Evolutionary conservation across 1,140 invertebrate genomes (phyloP), one percentile per base, ranked within the genome.

Genomic region (Polyergus mexicanus): DNA sequence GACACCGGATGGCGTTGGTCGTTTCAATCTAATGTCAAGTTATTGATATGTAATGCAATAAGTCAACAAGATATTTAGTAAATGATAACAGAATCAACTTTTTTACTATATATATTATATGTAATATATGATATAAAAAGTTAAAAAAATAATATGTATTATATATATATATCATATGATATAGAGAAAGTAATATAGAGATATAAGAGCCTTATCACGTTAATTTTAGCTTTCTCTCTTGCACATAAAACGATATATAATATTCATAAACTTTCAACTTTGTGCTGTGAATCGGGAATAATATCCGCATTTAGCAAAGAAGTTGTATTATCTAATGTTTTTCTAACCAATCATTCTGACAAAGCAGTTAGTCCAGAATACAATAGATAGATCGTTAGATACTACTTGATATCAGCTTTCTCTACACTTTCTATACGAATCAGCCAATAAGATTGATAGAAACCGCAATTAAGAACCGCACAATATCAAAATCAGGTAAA

Each of bases 21-120:
- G 78, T 66, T 83, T 54, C 13, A 74, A 74, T 72, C 16, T 83
- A 83, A 83, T 83, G 66, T 83, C 68, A 74, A 60, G 68, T 83
- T 72, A 83, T 32, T 47, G 68, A 81, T 62, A 47, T 60, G 51
- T 62, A 44, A 71, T 81, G 5, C 66, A 58, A 44, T 44, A 81
- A 81, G 41, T 62, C 54, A 47, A 78, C 13, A 19, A 60, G 7
- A 68, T 35, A 25, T 25, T 11, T 3, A 81, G 11, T 58, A 22
- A 13, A 16, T 38, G 8, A 54, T 54, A 16, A 58, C 16, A 72
- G 51, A 44, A 58, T 58, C 25, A n/a, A 28, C 11, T 6, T 74
- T 83, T 83, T 83, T 83, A 41, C 38, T 58, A 25, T 35, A 32
- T 28, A 22, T 66, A 68, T 22, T 32, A 56, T 44, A 35, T 63